Evolutionary conservation across 2,797 vertebrate genomes (phyloP).

Genomic region (Hoplostethus mediterraneus): DNA sequence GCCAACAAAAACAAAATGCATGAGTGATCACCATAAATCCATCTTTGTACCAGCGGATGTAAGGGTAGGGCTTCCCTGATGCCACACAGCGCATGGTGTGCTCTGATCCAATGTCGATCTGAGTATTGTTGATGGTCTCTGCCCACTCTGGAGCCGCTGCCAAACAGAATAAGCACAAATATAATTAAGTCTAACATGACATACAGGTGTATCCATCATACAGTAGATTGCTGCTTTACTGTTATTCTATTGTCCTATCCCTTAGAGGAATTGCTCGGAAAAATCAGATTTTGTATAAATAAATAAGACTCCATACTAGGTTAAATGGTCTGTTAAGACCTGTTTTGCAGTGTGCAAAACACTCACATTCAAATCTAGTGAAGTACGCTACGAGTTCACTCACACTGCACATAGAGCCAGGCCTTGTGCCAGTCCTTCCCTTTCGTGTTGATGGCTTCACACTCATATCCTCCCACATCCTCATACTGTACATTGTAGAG

Average conservation of each 20-base stretch:
- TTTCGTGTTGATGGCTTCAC: constrained; percentile 96
- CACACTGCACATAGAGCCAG: constrained; percentile 95
- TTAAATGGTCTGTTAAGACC: too few relatives aligned
- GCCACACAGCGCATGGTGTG: constrained; percentile 95
- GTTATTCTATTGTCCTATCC: too few relatives aligned
- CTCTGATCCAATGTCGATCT: constrained; percentile 94
- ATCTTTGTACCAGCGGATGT: constrained; percentile 97
- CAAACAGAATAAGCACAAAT: not conserved
- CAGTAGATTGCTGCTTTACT: not conserved
- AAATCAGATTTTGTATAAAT: too few relatives aligned
- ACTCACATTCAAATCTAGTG: not conserved
- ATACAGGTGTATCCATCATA: not conserved
- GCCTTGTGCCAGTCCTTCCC: constrained; percentile 95
- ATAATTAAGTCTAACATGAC: not conserved
- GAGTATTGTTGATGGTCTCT: constrained; percentile 96
- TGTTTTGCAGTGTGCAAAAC: too few relatives aligned
- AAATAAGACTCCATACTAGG: too few relatives aligned
- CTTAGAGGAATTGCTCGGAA: too few relatives aligned
- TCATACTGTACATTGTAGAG: constrained; percentile 96
- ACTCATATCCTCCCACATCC: constrained; percentile 95
- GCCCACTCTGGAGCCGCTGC: constrained; percentile 97
- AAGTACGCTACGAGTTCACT: constrained; percentile 30
- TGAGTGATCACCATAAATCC: constrained; percentile 87
- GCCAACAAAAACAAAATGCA: not conserved
- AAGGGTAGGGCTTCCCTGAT: constrained; percentile 92